phyloP scores from a whole-genome alignment of 1,140 invertebrate species.

The Drosophila bipectinata region DNA sequence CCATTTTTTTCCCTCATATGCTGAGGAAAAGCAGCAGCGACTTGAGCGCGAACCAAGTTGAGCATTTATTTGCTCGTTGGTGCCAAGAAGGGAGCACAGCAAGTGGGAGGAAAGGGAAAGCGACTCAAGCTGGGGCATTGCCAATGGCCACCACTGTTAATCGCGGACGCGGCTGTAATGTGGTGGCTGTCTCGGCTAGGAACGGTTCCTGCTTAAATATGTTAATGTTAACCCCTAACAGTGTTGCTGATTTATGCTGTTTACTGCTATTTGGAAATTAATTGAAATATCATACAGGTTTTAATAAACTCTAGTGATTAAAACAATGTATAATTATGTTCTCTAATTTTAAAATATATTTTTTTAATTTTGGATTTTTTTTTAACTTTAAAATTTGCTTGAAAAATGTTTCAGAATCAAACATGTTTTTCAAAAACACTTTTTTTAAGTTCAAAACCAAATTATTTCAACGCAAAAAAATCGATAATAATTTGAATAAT shows the following conservation, averaged over 20 bases:
- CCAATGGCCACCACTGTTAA: conserved; percentile 35
- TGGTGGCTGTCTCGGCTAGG: conserved; percentile 61
- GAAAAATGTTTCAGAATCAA: no score
- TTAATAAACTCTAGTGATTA: no score
- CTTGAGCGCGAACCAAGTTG: conserved; percentile 54
- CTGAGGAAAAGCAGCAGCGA: conserved; percentile 13
- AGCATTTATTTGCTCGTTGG: conserved; percentile 44
- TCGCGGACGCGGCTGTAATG: conserved; percentile 23
- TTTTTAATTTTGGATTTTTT: no score
- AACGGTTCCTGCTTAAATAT: conserved; percentile 59
- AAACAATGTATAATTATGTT: not conserved
- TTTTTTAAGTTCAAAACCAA: no score
- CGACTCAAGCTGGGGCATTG: not conserved
- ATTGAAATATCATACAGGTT: not conserved
- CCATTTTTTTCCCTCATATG: conserved; percentile 37
- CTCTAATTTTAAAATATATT: no score
- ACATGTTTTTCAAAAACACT: no score
- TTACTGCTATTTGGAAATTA: not conserved
- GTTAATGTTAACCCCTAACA: conserved; percentile 54
- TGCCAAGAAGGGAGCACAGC: not conserved
- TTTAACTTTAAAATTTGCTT: no score
- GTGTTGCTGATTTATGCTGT: not conserved
- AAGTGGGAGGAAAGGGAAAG: not conserved
- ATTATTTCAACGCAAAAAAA: no score
- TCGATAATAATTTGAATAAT: no score